Evolutionary conservation across 2,797 vertebrate species (phyloP).

Genomic region (Denticeps clupeoides): DNA sequence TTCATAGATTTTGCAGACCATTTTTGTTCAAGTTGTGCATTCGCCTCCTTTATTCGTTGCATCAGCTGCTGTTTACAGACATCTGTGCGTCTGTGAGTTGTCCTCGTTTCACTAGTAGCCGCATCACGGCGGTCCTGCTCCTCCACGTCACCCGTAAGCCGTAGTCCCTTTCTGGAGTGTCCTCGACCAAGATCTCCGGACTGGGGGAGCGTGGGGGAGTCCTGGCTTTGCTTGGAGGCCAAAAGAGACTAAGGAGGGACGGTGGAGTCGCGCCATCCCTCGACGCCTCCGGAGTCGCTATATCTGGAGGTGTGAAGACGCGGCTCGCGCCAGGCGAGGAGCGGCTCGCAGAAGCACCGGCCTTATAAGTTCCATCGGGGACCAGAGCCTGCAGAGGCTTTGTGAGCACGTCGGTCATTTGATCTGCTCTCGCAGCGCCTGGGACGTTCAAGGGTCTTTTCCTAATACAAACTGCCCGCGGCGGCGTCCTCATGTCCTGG

Average conservation of each 20-base stretch:
- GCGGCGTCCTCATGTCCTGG: too few species aligned
- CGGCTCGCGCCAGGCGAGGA: slow-evolving; percentile 15
- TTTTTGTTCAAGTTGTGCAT: too few species aligned
- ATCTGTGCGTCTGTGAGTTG: slow-evolving; percentile 55
- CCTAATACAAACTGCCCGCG: too few species aligned
- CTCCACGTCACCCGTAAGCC: slow-evolving; percentile 82
- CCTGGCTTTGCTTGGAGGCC: slow-evolving; percentile 21
- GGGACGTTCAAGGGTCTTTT: too few species aligned
- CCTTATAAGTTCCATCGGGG: slow-evolving; percentile 12
- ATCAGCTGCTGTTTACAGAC: slow-evolving; percentile 37
- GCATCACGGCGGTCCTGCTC: slow-evolving; percentile 58
- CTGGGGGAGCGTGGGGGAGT: slow-evolving; percentile 29
- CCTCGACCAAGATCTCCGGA: slow-evolving; percentile 55
- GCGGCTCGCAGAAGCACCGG: slow-evolving; percentile 7
- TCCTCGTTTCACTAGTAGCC: slow-evolving; percentile 55
- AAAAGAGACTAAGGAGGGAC: slow-evolving; percentile 17
- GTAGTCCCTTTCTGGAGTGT: slow-evolving; percentile 79
- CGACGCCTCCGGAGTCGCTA: slow-evolving; percentile 44
- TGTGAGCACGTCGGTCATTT: too few species aligned
- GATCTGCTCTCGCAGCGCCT: too few species aligned
- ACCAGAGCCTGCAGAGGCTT: neutral
- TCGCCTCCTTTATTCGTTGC: neutral
- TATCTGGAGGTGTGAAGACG: slow-evolving; percentile 32
- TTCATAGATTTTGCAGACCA: too few species aligned
- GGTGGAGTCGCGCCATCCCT: slow-evolving; percentile 16